Percentiles rank a stretch among this genome's conserved stretches.
These are phyloP conservation scores for Microhierax caerulescens DNA, from an alignment of 2,797 vertebrate genomes.

Conservation along the genomic window DNA sequence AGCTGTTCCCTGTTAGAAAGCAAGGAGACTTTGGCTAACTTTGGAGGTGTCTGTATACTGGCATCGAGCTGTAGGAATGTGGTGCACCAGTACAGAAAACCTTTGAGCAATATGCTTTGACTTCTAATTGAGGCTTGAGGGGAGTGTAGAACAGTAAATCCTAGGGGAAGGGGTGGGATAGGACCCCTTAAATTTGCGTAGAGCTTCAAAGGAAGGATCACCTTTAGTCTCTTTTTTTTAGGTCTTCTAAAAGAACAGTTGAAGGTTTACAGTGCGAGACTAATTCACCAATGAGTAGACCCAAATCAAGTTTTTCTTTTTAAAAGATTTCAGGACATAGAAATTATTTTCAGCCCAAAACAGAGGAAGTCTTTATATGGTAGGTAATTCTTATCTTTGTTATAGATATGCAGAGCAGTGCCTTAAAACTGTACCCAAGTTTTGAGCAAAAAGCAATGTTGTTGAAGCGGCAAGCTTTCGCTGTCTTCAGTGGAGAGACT, in stretches of 20 bases:
- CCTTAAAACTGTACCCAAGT: constrained; percentile 89
- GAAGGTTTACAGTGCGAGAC: not conserved
- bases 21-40: not conserved
- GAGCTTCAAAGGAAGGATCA: not conserved
- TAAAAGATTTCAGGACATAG: not conserved
- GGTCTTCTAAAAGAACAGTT: not conserved
- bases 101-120: not conserved
- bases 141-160: not conserved
- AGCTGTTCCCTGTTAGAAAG: not conserved
- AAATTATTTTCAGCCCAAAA: not conserved
- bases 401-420: constrained; percentile 92
- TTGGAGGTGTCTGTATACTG: not conserved
- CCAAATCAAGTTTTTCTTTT: not conserved
- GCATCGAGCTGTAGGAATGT: not conserved
- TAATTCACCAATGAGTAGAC: not conserved
- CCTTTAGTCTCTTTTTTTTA: not conserved
- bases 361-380: not conserved
- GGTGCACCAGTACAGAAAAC: not conserved
- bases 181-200: not conserved
- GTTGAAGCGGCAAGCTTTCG: constrained; percentile 93
- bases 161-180: not conserved
- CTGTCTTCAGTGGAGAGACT: constrained; percentile 92
- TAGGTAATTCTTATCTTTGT: not conserved
- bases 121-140: not conserved
- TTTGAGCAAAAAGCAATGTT: constrained; percentile 95